Evolutionary conservation across 2,113 vertebrate genomes (phyloP), one percentile per base, ranked within the genome.

Genomic region (Paracanthobrama guichenoti): DNA sequence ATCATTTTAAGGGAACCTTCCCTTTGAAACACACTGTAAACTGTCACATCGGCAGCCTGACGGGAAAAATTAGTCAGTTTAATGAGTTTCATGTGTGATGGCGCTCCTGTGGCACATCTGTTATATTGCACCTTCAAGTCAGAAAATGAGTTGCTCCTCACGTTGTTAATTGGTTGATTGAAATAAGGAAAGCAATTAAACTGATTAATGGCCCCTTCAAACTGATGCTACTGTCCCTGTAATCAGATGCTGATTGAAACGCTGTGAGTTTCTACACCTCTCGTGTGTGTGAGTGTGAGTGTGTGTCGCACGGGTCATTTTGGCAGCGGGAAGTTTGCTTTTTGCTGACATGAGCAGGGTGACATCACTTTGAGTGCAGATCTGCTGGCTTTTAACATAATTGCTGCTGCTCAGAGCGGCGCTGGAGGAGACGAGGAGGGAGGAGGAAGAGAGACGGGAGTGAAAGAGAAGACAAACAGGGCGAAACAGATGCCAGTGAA

Each of bases 291-390:
- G 44, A 53, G 66, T 26, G 82, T 20, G 86, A 59, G 73, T 64
- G 85, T 73, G 87, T 77, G 82, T 57, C 74, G 14, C 28, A 57
- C 26, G 35, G 76, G 71, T 92, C 92, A 91, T 90, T 81, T 90
- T 86, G 83, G 93, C 93, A 92, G 89, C 35, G 55, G 4, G 71
- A 88, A 86, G 53, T 86, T 88, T 79, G 57, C 42, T 46, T 93
- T 93, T 89, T 92, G 93, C 93, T 91, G 73, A 92, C 86, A 81
- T 92, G 92, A 93, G 93, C 94, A 84, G 86, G 90, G 89, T 94
- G 93, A 93, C 93, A 94, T 94, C 92, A 94, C 90, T 90, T 53
- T 84, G 84, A 46, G 22, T 10, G 82, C 59, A 71, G 87, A 87
- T 35, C 66, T 73, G 76, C 60, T 66, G 64, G 88, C 89, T 90